Evolutionary conservation across 2,797 vertebrate genomes (phyloP).

Genomic region (Xenops minutus): DNA sequence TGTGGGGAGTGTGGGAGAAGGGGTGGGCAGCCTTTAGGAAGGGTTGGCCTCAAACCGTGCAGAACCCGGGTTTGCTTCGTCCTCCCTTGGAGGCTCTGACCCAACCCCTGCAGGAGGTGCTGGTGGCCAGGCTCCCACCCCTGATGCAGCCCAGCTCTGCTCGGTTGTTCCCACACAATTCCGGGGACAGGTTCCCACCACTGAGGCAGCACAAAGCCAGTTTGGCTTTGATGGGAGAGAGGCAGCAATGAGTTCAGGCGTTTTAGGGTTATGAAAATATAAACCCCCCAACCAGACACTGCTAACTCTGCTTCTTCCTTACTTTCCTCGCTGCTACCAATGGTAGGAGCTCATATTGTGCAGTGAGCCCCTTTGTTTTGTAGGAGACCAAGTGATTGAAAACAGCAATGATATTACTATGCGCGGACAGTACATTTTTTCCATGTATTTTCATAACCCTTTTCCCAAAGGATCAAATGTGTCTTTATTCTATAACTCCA

Average conservation of each 20-base stretch:
- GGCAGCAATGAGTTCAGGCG: not conserved
- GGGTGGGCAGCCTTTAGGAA: not conserved
- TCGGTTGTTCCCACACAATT: not conserved
- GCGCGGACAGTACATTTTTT: constrained; percentile 37
- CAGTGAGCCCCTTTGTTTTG: constrained; percentile 9
- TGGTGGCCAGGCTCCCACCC: not conserved
- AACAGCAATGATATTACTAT: constrained; percentile 52
- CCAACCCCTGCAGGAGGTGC: not conserved
- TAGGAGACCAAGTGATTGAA: constrained; percentile 47
- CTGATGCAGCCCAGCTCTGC: not conserved
- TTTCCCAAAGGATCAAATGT: constrained; percentile 47
- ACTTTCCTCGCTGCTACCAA: not conserved
- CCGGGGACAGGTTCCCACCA: not conserved
- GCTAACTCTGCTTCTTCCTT: not conserved
- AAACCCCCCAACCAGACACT: not conserved
- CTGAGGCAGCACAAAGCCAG: not conserved
- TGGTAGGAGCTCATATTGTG: not conserved
- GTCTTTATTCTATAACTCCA: constrained; percentile 52
- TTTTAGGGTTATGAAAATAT: constrained; percentile 5
- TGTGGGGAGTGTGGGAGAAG: not conserved
- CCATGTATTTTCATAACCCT: constrained; percentile 59
- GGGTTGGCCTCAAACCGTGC: not conserved
- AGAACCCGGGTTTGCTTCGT: not conserved
- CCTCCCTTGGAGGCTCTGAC: not conserved
- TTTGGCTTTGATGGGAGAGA: not conserved